A percentile compares a stretch with the other conserved stretches of the same genome.
Evolutionary conservation across 23 tunicate genomes (phyloP).

Genomic region (Ciona savignyi): DNA sequence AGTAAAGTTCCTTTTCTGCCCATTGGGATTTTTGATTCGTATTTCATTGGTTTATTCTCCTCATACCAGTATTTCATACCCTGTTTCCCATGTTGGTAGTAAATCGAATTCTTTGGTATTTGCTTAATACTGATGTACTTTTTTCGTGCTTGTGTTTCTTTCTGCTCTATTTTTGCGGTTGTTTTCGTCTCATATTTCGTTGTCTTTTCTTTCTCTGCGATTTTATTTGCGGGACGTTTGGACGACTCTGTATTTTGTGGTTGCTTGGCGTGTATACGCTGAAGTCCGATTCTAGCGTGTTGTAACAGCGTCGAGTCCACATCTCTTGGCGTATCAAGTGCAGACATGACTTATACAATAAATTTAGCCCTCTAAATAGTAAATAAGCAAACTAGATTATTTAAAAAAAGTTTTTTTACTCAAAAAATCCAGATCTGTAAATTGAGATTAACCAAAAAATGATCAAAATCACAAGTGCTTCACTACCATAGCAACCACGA

Average conservation of each 20-base stretch:
- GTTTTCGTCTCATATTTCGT: neutral
- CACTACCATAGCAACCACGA: neutral
- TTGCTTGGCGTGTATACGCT: slow-evolving; percentile 39
- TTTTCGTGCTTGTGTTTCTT: slow-evolving; percentile 4
- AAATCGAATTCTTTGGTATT: slow-evolving; percentile 49
- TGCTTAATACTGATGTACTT: slow-evolving; percentile 48
- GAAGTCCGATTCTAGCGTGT: slow-evolving; percentile 62
- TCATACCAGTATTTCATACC: slow-evolving; percentile 97
- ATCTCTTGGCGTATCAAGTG: neutral
- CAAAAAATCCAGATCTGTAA: too few relatives aligned
- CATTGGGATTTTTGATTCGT: slow-evolving; percentile 44
- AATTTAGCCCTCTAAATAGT: too few relatives aligned
- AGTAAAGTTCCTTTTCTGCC: slow-evolving; percentile 90
- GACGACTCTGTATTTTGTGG: neutral
- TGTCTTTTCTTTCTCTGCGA: slow-evolving; percentile 1
- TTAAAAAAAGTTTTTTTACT: too few relatives aligned
- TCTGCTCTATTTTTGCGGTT: neutral
- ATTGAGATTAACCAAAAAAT: too few relatives aligned
- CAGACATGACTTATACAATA: neutral
- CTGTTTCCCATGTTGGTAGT: slow-evolving; percentile 69
- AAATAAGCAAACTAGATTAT: neutral
- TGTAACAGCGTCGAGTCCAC: slow-evolving; percentile 34
- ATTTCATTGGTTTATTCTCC: slow-evolving; percentile 52
- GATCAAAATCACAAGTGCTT: too few relatives aligned
- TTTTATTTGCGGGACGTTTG: neutral